phyloP scores from a whole-genome alignment of 2,888 invertebrate species.

The Cheilosia vernalis region DNA sequence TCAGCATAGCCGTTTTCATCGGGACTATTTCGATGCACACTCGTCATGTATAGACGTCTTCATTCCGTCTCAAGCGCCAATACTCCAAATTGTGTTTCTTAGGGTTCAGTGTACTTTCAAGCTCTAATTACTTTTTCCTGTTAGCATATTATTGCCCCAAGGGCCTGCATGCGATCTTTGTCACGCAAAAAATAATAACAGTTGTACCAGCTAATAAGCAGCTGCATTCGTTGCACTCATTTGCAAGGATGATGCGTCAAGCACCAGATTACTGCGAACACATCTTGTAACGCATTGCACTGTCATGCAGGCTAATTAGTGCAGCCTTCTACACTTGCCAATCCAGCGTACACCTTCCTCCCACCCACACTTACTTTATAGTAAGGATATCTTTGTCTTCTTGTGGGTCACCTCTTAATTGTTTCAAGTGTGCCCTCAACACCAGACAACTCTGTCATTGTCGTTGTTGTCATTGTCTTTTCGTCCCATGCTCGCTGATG shows the following conservation, averaged over 20 bases:
- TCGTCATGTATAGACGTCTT: too few species aligned
- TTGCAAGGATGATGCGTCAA: constrained; percentile 50
- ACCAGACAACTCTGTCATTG: constrained; percentile 54
- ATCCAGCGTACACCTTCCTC: neutral
- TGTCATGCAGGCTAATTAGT: constrained; percentile 61
- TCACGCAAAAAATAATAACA: constrained; percentile 30
- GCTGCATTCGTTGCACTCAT: constrained; percentile 29
- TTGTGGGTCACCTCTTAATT: constrained; percentile 74
- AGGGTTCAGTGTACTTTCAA: constrained; percentile 2
- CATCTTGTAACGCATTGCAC: constrained; percentile 28
- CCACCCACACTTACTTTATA: constrained; percentile 22
- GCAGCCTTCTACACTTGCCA: neutral
- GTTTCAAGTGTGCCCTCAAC: constrained; percentile 62
- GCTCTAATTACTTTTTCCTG: constrained; percentile 15
- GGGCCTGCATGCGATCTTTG: constrained; percentile 3
- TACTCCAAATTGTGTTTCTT: neutral
- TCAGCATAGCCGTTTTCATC: too few species aligned
- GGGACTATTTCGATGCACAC: too few species aligned
- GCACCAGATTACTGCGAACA: constrained; percentile 27
- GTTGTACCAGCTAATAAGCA: constrained; percentile 57
- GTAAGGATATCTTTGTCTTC: constrained; percentile 52
- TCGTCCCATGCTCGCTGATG: constrained; percentile 22
- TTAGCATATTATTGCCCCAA: neutral
- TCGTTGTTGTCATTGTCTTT: constrained; percentile 44
- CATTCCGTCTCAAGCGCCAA: too few species aligned